Evolutionary conservation across 2,797 vertebrate species (phyloP).

Genomic region (Pseudomugil gertrudae): DNA sequence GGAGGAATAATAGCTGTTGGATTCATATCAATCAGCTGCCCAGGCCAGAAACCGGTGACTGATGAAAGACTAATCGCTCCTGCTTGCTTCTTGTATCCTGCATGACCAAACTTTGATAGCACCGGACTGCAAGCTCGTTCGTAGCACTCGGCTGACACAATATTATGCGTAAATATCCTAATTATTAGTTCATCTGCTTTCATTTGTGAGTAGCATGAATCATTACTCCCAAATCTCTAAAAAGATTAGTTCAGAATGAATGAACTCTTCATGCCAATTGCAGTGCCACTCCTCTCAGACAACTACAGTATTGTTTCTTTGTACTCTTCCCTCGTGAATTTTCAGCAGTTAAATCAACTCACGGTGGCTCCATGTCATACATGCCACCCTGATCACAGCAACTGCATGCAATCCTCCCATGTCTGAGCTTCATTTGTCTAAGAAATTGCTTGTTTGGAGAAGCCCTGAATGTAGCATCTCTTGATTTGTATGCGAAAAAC

Average conservation of each 20-base stretch:
- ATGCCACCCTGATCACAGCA: constrained; percentile 35
- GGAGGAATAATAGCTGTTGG: constrained; percentile 13
- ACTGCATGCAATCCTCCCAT: constrained; percentile 25
- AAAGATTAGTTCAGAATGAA: constrained; percentile 53
- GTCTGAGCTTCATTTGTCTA: constrained; percentile 69
- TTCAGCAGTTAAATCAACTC: constrained; percentile 44
- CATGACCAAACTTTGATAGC: constrained; percentile 10
- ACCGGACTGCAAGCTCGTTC: constrained; percentile 31
- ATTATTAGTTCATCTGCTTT: constrained; percentile 43
- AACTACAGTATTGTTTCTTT: constrained; percentile 36
- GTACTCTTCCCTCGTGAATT: constrained; percentile 24
- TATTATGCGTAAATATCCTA: constrained; percentile 49
- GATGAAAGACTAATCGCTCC: constrained; percentile 51
- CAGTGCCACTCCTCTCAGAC: constrained; percentile 28
- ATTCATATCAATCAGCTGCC: constrained; percentile 55
- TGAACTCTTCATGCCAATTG: constrained; percentile 41
- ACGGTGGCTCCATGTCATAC: constrained; percentile 23
- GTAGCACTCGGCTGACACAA: constrained; percentile 28
- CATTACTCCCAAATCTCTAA: constrained; percentile 50
- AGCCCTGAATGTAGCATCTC: constrained; percentile 56
- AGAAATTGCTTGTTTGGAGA: constrained; percentile 60
- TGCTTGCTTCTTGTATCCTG: constrained; percentile 18
- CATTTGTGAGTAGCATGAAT: constrained; percentile 52
- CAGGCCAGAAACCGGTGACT: constrained; percentile 19
- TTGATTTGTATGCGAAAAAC: constrained; percentile 66